Evolutionary conservation across 2,888 invertebrate species (phyloP), one percentile per base, ranked within the genome.

Genomic region (Hydraecia micacea): DNA sequence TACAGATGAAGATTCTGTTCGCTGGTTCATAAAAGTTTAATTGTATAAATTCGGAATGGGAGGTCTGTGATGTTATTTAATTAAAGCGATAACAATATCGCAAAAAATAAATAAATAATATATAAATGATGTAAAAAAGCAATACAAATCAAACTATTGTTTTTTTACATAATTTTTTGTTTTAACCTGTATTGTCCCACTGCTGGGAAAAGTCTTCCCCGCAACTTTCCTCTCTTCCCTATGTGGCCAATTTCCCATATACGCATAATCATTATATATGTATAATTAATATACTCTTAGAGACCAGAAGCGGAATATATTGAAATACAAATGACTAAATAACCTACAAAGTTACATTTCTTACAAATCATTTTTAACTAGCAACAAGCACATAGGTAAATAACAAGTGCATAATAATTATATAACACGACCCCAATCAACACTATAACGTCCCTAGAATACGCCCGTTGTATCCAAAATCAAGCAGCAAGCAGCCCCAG

Each of bases 1-100:
- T 80, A 71, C 81, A 71, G 77, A 80, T 78, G 70, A 83, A 80
- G 76, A 80, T 80, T 81, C 70, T 76, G 80, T 71, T 75, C 67
- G 39, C 49, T 75, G 73, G 55, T 76, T 78, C 69, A 79, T 70
- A 60, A 46, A 83, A 86, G 76, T 81, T 83, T 72, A 55, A 81
- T 80, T 77, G 63, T 72, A 63, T 77, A 66, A 52, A 85, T 77
- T 73, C 11, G 25, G 18, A 79, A 55, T 68, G 65, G 36, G 0
- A 60, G 36, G 49, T 60, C 8, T 68, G 46, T 58, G 18, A 2
- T 36, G 28, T 36, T 32, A 55, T 58, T 67, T 39, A 71, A 52
- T 65, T 46, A 39, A 42, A 63, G 21, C 32, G 32, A 8, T 3
- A 28, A n/a, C n/a, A n/a, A n/a, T n/a, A n/a, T n/a, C n/a, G n/a